Base-by-base conservation (phyloP, 2,888 invertebrate species). In the Eurytoma californica region DNA sequence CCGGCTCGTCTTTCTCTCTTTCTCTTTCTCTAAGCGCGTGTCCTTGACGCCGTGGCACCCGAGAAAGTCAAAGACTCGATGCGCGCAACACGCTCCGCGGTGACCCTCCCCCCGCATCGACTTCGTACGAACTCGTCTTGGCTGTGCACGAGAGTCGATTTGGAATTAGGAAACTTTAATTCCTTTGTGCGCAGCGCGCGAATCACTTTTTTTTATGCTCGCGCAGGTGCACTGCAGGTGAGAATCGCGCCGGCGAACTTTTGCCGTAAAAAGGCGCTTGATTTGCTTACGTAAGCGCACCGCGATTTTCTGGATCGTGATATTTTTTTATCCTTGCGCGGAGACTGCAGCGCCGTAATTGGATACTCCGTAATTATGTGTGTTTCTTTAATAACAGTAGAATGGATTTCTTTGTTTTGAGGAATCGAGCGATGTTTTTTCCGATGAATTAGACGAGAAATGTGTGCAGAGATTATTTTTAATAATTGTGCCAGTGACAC, bases 101-200 rank as follows among this genome's bases (percentile, higher is more conserved):
- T n/a, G n/a, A n/a, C 39, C 39, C 9, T 9, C 9, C 9, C 39
- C 39, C 39, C 39, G 7, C 39, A 4, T 39, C 7, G 39, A 39
- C 9, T 39, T 39, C 9, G 39, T 39, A 39, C 9, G 39, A 1
- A 39, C 1, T 9, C 5, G 7, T 1, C 39, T 9, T 9, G 39
- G 57, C 20, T 57, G 20, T 7, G 60, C 47, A 74, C 60, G 74
- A 72, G 39, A 18, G 61, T 63, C 57, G 39, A 28, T 61, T 24
- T 61, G n/a, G 67, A 67, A 67, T 72, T 72, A 72, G 72, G 16
- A 24, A 24, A 61, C 72, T 67, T 72, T 53, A 53, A 67, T 72
- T 65, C 18, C 51, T 53, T 66, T 20, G 20, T 58, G 14, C 16
- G 20, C 4, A 2, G 65, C 58, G 24, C 13, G 5, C 9, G 13